phyloP scores from a whole-genome alignment of 2,888 invertebrate genomes.

The Ectemnius lituratus region DNA sequence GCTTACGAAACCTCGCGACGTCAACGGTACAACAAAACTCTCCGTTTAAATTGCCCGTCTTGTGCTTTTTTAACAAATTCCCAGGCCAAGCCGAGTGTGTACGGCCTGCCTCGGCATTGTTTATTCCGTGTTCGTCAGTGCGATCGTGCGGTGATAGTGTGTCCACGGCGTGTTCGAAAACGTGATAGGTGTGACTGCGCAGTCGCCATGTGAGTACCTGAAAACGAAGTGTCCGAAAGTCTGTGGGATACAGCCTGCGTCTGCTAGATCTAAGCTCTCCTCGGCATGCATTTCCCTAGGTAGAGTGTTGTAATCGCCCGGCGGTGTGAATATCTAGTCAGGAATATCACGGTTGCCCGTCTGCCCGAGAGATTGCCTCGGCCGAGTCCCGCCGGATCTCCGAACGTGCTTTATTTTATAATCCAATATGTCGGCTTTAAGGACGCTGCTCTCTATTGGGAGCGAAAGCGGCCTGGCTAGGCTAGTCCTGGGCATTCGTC shows the following conservation, averaged over 20 bases:
- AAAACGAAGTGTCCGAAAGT: slow-evolving; percentile 43
- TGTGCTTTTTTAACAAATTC: slow-evolving; percentile 20
- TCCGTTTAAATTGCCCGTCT: slow-evolving; percentile 23
- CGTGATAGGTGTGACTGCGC: slow-evolving; percentile 76
- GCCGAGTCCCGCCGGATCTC: slow-evolving; percentile 50
- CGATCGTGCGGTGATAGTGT: slow-evolving; percentile 45
- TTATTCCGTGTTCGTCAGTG: slow-evolving; percentile 17
- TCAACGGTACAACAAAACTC: slow-evolving; percentile 51
- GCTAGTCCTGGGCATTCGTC: slow-evolving; percentile 5
- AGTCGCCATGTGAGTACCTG: slow-evolving; percentile 75
- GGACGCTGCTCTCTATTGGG: slow-evolving; percentile 51
- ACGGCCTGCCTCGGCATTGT: background rate
- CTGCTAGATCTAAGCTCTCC: slow-evolving; percentile 10
- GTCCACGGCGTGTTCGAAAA: slow-evolving; percentile 64
- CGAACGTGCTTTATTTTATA: slow-evolving; percentile 60
- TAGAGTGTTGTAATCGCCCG: background rate
- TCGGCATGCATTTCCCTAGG: background rate
- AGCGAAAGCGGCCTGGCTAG: slow-evolving; percentile 3
- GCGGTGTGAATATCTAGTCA: background rate
- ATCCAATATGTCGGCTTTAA: slow-evolving; percentile 64
- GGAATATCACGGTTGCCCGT: background rate
- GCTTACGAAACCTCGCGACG: slow-evolving; percentile 65
- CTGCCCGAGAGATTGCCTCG: slow-evolving; percentile 6
- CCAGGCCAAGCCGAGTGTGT: slow-evolving; percentile 12
- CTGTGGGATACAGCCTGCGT: slow-evolving; percentile 22